These are phyloP conservation scores for Odontothrips loti DNA, from an alignment of 2,888 invertebrate species.

Conservation along the genomic window DNA sequence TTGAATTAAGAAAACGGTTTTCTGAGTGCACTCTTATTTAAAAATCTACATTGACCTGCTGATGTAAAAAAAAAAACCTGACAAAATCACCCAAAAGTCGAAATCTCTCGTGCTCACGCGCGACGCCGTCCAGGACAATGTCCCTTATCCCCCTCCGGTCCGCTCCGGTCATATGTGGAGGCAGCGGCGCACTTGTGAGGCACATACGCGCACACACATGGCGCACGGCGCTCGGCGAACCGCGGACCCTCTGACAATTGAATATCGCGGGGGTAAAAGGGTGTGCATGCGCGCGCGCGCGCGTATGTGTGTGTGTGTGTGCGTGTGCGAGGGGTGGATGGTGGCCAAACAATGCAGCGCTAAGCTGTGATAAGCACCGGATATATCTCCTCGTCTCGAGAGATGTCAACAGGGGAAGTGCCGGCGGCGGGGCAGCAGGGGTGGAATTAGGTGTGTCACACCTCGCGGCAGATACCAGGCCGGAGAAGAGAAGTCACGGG, in stretches of 20 bases:
- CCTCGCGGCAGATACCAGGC: too few relatives aligned
- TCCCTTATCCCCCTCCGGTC: too few relatives aligned
- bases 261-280: background rate
- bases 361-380: constrained; percentile 24
- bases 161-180: background rate
- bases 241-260: background rate
- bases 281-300: background rate
- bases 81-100: too few relatives aligned
- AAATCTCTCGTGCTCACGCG: too few relatives aligned
- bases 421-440: background rate
- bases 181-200: background rate
- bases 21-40: too few relatives aligned
- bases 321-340: background rate
- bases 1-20: too few relatives aligned
- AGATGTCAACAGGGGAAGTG: background rate
- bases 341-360: constrained; percentile 1
- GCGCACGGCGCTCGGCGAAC: background rate
- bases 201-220: constrained; percentile 23
- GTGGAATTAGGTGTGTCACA: background rate
- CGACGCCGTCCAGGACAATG: too few relatives aligned
- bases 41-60: too few relatives aligned
- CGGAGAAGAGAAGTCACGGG: too few relatives aligned
- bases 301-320: too few relatives aligned
- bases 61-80: too few relatives aligned
- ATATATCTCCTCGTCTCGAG: constrained; percentile 9